Evolutionary conservation across 2,888 invertebrate species (phyloP), one percentile per base, ranked within the genome.

Genomic region (Xylophagus ater): DNA sequence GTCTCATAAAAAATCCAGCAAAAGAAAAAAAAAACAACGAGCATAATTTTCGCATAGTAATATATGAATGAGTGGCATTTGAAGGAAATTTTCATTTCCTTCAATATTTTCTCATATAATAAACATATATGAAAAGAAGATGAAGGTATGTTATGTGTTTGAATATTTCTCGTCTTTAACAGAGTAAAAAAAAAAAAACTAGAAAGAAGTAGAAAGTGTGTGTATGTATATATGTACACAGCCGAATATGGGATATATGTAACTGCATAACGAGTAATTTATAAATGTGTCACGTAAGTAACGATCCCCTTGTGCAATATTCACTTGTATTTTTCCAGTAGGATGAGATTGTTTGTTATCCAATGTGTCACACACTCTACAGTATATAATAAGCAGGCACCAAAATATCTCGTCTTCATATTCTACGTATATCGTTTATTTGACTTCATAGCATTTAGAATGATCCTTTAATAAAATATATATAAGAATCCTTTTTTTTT

Each of bases 261-360:
- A 41, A 43, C 43, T 45, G 45, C 46, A 48, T 43, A 45, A 45
- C 40, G 43, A 41, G 48, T 47, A 42, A 50, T 50, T 50, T 50
- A 47, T 47, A 50, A 50, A 50, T 50, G 48, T 50, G 50, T 50
- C 50, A 50, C 50, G 50, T 50, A 50, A 49, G 42, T 44, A 47
- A 49, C 42, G 46, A 46, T 40, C 38, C 46, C 46, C 49, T 40
- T 45, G 45, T 46, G 49, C 43, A 47, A 44, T 46, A 46, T 49
- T 45, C 42, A 43, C 45, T 47, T 43, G 37, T 39, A 38, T 36
- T 21, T n/a, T 14, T 37, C 30, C 14, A 13, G 29, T 21, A 29
- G 23, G 33, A 24, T 14, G 13, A 25, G 14, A 20, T 10, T 25
- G 34, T 41, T 43, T 43, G 43, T 43, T 37, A 29, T 37, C 40